Percentiles rank a stretch among this genome's conserved stretches.
Evolutionary conservation across 2,888 invertebrate genomes (phyloP).

Genomic region (Dasysyrphus tricinctus): DNA sequence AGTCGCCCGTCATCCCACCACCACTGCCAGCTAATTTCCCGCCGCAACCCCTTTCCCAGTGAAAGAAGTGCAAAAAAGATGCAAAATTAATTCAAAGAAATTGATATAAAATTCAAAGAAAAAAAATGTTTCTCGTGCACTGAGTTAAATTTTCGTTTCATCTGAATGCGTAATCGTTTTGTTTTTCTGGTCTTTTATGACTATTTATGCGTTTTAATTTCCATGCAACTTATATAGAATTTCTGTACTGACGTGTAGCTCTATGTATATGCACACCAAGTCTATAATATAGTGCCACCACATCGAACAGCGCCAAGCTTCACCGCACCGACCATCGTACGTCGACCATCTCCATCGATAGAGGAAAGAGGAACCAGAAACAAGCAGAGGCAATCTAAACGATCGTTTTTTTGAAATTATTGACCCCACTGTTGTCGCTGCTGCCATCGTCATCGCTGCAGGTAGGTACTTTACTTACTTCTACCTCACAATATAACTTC

Average conservation of each 20-base stretch:
- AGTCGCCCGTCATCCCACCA: neutral
- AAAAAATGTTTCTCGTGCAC: constrained; percentile 58
- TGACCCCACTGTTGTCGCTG: constrained; percentile 76
- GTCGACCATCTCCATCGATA: constrained; percentile 2
- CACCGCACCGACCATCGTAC: constrained; percentile 11
- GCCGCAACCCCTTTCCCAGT: constrained; percentile 41
- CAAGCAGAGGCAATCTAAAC: constrained; percentile 57
- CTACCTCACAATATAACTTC: constrained; percentile 54
- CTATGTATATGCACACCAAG: constrained; percentile 4
- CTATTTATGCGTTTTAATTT: constrained; percentile 43
- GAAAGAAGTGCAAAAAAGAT: constrained; percentile 68
- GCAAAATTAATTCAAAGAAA: constrained; percentile 71
- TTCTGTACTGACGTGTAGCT: constrained; percentile 60
- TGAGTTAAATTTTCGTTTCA: constrained; percentile 29
- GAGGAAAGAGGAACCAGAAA: constrained; percentile 34
- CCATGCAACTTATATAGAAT: constrained; percentile 55
- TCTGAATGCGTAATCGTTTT: constrained; percentile 58
- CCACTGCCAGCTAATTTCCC: neutral
- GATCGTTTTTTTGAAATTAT: constrained; percentile 77
- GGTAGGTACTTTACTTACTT: constrained; percentile 66
- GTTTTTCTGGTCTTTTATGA: constrained; percentile 4
- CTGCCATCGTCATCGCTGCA: constrained; percentile 71
- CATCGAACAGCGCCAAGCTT: constrained; percentile 39
- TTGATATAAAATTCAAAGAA: constrained; percentile 33
- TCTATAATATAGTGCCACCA: constrained; percentile 39